These are phyloP conservation scores for Hydrotaea diabolus DNA, from an alignment of 2,888 invertebrate genomes.

Conservation along the genomic window DNA sequence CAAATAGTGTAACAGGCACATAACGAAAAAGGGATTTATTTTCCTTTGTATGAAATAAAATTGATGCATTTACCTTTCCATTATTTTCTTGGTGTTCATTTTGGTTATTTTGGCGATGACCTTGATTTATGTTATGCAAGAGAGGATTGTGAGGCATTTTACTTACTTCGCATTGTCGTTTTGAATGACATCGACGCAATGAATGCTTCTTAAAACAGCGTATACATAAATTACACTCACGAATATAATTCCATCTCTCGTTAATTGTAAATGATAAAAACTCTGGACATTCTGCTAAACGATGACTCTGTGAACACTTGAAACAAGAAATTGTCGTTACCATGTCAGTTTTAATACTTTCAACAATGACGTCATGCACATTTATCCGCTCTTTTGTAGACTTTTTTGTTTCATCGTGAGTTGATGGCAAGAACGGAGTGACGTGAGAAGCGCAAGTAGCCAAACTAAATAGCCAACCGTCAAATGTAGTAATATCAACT, in stretches of 20 bases:
- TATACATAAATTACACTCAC: constrained; percentile 28
- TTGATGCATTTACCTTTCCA: constrained; percentile 8
- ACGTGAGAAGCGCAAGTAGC: constrained; percentile 35
- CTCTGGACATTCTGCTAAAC: constrained; percentile 40
- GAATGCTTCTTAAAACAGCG: constrained; percentile 50
- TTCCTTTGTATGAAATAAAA: constrained; percentile 34
- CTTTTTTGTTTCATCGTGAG: constrained; percentile 1
- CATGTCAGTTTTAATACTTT: not conserved
- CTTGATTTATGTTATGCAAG: constrained; percentile 44
- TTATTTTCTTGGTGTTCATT: not conserved
- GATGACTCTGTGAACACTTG: constrained; percentile 39
- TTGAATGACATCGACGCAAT: constrained; percentile 36
- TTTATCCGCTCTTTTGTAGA: constrained; percentile 1
- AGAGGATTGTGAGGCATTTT: constrained; percentile 54
- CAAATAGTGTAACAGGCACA: constrained; percentile 49
- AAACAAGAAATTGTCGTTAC: constrained; percentile 31
- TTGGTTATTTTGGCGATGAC: not conserved
- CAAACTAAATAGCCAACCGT: constrained; percentile 34
- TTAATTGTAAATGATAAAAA: constrained; percentile 31
- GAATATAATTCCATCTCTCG: constrained; percentile 53
- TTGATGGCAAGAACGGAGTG: constrained; percentile 1
- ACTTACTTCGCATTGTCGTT: constrained; percentile 39
- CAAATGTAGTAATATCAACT: constrained; percentile 38
- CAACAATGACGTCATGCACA: constrained; percentile 29
- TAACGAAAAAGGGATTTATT: constrained; percentile 38